Base-by-base conservation (phyloP, 2,888 invertebrate genomes). In the Myopa tessellatipennis region DNA sequence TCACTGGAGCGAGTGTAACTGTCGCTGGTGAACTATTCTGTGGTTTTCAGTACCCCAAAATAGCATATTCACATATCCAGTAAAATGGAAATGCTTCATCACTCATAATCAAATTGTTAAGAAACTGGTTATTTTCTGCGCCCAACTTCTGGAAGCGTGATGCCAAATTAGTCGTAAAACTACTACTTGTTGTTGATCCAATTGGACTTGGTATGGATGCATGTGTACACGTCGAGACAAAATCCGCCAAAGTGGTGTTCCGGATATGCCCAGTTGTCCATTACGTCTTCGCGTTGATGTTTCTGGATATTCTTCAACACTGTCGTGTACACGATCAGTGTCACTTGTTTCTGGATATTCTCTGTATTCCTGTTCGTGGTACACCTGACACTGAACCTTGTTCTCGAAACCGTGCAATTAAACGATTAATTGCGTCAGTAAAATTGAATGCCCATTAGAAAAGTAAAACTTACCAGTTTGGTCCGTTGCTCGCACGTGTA, bases 91-190 rank as follows among this genome's bases (percentile, higher is more conserved):
- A 72, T 55, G 52, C 72, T 72, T 52, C 72, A 58, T 72, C 58
- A 50, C 60, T 72, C 60, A 72, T 76, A 14, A 76, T 76, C 58
- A 76, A 68, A 76, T 68, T 58, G 69, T 68, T 58, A 68, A 98
- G 96, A 90, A 68, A 75, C 58, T 34, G 55, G 16, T 68, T 68
- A 68, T 68, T 75, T 75, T 75, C 75, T 52, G 65, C n/a, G 40
- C 65, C 38, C 10, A 74, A 74, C 74, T 40, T 38, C 65, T 63
- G 16, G 74, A 65, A 74, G 45, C 34, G 75, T 75, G 67, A 50
- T 76, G 75, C 55, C 55, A 76, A 76, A 68, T 68, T 76, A 67
- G 67, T 52, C 74, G 10, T 74, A 58, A n/a, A 69, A 76, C 76
- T 69, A 69, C 69, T 68, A 69, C 34, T 60, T 68, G 76, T 63